Percentiles rank a stretch among this genome's conserved stretches.
These are phyloP conservation scores for Apis florea DNA, from an alignment of 1,140 invertebrate species.

Conservation along the genomic window DNA sequence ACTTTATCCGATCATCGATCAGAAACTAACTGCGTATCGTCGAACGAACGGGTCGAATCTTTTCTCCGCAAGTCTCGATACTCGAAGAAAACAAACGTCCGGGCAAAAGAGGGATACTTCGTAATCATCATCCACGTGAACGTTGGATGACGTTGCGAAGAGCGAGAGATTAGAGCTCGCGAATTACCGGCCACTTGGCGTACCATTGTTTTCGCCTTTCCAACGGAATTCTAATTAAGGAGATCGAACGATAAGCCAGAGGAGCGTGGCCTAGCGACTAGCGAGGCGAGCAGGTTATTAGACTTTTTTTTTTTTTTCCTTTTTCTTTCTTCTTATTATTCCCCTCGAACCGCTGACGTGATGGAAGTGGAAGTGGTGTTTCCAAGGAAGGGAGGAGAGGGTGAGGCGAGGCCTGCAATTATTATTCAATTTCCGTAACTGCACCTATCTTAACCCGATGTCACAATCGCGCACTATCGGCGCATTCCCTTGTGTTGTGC, in stretches of 20 bases:
- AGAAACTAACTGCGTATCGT: slow-evolving; percentile 11
- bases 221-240: slow-evolving; percentile 72
- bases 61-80: too few relatives aligned
- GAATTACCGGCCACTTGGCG: slow-evolving; percentile 19
- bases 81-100: too few relatives aligned
- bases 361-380: slow-evolving; percentile 29
- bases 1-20: slow-evolving; percentile 63
- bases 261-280: slow-evolving; percentile 43
- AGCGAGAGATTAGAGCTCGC: slow-evolving; percentile 2
- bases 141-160: not conserved
- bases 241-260: slow-evolving; percentile 67
- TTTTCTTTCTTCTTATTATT: not conserved
- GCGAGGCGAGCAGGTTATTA: slow-evolving; percentile 60
- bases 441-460: slow-evolving; percentile 75
- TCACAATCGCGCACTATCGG: slow-evolving; percentile 65
- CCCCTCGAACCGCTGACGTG: slow-evolving; percentile 35
- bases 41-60: too few relatives aligned
- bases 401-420: slow-evolving; percentile 67
- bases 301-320: slow-evolving; percentile 30
- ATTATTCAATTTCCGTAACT: slow-evolving; percentile 77
- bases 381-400: not conserved
- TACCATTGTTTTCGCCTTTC: slow-evolving; percentile 66
- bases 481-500: not conserved
- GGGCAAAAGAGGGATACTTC: too few relatives aligned
- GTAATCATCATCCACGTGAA: not conserved